These are phyloP conservation scores for Autographa pulchrina DNA, from an alignment of 2,888 invertebrate genomes.

Conservation along the genomic window DNA sequence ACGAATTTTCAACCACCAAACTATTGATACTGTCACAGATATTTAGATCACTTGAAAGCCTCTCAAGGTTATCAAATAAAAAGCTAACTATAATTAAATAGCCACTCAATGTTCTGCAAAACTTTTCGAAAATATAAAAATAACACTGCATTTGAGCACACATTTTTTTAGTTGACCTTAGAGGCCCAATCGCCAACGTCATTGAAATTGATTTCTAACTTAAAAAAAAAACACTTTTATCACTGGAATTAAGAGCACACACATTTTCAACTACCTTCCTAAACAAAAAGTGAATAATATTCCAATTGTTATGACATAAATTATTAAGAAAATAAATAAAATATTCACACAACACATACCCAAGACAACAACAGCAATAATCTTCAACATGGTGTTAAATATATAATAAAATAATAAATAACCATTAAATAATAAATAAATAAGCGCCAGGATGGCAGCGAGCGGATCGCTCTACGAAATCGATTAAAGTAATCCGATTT, in stretches of 20 bases:
- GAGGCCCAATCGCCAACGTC: not conserved
- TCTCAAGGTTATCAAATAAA: too few species aligned
- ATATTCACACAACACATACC: conserved; percentile 65
- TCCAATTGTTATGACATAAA: not conserved
- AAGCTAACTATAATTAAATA: too few species aligned
- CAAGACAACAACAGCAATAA: conserved; percentile 65
- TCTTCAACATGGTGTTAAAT: conserved; percentile 71
- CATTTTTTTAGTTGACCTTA: conserved; percentile 1
- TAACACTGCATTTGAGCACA: not conserved
- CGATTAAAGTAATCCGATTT: conserved; percentile 70
- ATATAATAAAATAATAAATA: conserved; percentile 48
- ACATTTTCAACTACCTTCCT: too few species aligned
- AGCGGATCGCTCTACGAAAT: conserved; percentile 73
- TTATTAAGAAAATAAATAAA: conserved; percentile 2
- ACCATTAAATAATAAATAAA: conserved; percentile 56
- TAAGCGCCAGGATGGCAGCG: conserved; percentile 59
- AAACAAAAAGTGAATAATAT: not conserved
- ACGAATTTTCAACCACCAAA: too few species aligned
- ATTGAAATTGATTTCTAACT: not conserved
- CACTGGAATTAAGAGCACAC: not conserved
- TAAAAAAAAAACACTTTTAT: not conserved
- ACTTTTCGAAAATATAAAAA: not conserved
- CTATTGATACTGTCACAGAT: too few species aligned
- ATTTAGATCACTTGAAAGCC: too few species aligned
- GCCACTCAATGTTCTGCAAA: too few species aligned